Evolutionary conservation across 2,113 vertebrate species (phyloP), one percentile per base, ranked within the genome.

Genomic region (Plotosus lineatus): DNA sequence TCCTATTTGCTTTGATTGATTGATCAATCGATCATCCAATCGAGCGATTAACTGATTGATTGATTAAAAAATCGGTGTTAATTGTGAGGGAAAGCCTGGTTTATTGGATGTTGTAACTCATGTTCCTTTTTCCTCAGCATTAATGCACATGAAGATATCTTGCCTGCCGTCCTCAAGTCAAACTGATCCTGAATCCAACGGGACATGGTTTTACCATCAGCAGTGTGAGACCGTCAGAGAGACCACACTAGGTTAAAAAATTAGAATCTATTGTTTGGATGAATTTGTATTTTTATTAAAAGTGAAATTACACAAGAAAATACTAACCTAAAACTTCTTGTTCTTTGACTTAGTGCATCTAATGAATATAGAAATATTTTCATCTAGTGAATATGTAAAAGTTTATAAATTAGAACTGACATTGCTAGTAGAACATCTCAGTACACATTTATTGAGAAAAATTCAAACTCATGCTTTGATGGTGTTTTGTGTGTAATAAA

Each of bases 101-200:
- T 19, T 65, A 3, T 65, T 65, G 9, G 40, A 65, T 38, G 7
- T 36, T 53, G 2, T 53, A 51, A 51, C 48, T 50, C 9, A 28
- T 51, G 3, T 74, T 50, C 21, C 42, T 6, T 89, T 81, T 90
- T 84, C 85, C 84, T 73, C 92, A 97, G 96, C 48, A 94, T 97
- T 88, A 96, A 94, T 97, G 28, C 95, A 94, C 90, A 92, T 97
- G 93, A 96, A 94, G 94, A 96, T 97, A 85, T 95, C 94, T 48
- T 96, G 95, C 88, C 94, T 94, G 0, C 90, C 87, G 48, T 96
- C 96, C 60, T 95, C 94, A 1, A 92, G 93, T 5, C 92, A 93
- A 60, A 87, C 81, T 79, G 92, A 95, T 81, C 94, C 95, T 0
- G 94, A 95, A 84, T 86, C 90, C 3, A 90, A 94, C 56, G 93